Evolutionary conservation across 2,888 invertebrate genomes (phyloP).

Genomic region (Caenorhabditis imperialis): DNA sequence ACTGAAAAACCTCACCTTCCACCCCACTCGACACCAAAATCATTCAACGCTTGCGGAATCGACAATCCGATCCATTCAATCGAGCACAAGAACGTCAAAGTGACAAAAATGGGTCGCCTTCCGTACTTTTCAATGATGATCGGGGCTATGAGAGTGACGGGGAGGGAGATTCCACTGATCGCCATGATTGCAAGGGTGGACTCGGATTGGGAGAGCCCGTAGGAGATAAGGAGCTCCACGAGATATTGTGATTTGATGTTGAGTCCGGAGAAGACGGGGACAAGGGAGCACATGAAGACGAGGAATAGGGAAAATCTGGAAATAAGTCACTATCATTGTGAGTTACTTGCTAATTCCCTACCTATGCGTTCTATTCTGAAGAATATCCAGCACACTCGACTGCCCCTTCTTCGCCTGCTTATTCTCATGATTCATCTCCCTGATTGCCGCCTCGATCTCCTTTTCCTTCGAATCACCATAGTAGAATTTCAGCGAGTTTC

Average conservation of each 20-base stretch:
- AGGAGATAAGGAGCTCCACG: conserved; percentile 66
- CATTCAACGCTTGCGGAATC: conserved; percentile 63
- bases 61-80: conserved; percentile 69
- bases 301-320: conserved; percentile 68
- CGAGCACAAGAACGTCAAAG: conserved; percentile 63
- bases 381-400: conserved; percentile 35
- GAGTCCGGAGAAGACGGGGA: conserved; percentile 72
- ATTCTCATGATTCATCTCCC: conserved; percentile 51
- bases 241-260: conserved; percentile 74
- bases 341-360: not conserved
- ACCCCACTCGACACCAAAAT: conserved; percentile 28
- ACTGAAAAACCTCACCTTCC: too few species aligned
- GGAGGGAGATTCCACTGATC: conserved; percentile 63
- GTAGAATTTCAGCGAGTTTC: conserved; percentile 66
- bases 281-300: conserved; percentile 65
- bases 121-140: conserved; percentile 69
- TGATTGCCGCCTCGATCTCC: conserved; percentile 43
- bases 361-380: conserved; percentile 45
- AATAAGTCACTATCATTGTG: not conserved
- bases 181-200: conserved; percentile 66
- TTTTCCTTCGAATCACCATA: conserved; percentile 66
- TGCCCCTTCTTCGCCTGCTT: conserved; percentile 37
- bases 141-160: conserved; percentile 68
- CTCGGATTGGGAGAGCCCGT: conserved; percentile 66
- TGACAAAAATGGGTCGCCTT: conserved; percentile 69